phyloP scores from a whole-genome alignment of 2,113 vertebrate genomes.

The Dipodomys spectabilis region DNA sequence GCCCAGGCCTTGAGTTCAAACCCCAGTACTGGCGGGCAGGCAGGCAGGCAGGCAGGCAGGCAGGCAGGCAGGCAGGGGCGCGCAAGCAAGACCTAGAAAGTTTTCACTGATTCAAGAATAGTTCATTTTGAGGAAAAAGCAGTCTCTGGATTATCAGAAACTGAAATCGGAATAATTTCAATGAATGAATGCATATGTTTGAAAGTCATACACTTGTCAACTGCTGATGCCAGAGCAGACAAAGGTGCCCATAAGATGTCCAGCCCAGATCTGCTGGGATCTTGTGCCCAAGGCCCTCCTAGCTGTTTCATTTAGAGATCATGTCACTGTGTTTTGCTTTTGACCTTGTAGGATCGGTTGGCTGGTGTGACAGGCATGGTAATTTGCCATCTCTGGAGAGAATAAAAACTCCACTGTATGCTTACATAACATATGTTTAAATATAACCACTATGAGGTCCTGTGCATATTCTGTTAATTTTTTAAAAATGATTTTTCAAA shows the following conservation, averaged over 20 bases:
- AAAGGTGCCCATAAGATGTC: neutral
- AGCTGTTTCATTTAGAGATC: neutral
- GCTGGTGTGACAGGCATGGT: neutral
- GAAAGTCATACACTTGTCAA: neutral
- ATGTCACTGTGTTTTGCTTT: neutral
- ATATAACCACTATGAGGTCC: conserved; percentile 49
- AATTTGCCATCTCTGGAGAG: conserved; percentile 56
- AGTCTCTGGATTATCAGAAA: neutral
- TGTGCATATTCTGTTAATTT: conserved; percentile 47
- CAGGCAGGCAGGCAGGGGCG: too few species aligned
- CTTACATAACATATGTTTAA: conserved; percentile 61
- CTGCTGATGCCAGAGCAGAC: neutral
- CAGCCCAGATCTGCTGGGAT: neutral
- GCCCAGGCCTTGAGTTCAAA: too few species aligned
- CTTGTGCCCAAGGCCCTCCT: neutral
- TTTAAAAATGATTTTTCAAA: conserved; percentile 56
- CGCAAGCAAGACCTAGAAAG: neutral
- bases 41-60: too few species aligned
- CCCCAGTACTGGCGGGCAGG: too few species aligned
- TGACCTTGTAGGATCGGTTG: conserved; percentile 49
- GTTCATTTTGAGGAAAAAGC: neutral
- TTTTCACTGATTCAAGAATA: neutral
- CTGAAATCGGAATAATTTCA: neutral
- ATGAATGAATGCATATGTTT: neutral
- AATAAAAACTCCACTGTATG: conserved; percentile 14